phyloP scores from a whole-genome alignment of 2,113 vertebrate genomes.

The Chiloscyllium plagiosum region DNA sequence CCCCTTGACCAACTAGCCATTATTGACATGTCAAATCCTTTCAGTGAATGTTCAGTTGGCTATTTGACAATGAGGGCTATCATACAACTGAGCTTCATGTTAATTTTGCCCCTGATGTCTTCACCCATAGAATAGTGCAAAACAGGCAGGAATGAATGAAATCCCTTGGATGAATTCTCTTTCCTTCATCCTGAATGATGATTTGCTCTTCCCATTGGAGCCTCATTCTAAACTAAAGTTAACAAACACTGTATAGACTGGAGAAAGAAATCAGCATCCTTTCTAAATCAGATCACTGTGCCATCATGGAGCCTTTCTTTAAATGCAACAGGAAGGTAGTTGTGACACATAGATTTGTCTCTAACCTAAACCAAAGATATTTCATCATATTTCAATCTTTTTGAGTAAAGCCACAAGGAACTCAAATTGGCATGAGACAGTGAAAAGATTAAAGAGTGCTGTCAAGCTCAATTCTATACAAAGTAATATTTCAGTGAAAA shows the following conservation, averaged over 20 bases:
- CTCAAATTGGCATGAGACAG: background rate
- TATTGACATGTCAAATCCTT: background rate
- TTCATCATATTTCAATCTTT: background rate
- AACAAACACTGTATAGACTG: background rate
- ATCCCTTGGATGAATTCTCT: background rate
- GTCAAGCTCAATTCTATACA: background rate
- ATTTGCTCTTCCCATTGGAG: background rate
- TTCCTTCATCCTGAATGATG: background rate
- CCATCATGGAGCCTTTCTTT: background rate
- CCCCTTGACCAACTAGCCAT: background rate
- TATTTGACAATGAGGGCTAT: background rate
- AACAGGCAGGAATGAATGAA: background rate
- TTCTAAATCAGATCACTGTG: background rate
- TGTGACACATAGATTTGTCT: background rate
- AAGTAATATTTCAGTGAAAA: background rate
- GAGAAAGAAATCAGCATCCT: background rate
- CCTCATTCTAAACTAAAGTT: background rate
- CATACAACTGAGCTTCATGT: background rate
- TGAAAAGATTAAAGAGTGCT: slow-evolving; percentile 1
- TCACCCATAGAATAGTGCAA: too few relatives aligned
- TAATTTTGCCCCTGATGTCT: background rate
- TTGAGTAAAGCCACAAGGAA: background rate
- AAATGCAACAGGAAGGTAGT: background rate
- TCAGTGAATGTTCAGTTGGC: background rate
- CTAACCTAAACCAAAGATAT: background rate